These are phyloP conservation scores for Acronicta leporina DNA, from an alignment of 2,888 invertebrate species.

Conservation along the genomic window DNA sequence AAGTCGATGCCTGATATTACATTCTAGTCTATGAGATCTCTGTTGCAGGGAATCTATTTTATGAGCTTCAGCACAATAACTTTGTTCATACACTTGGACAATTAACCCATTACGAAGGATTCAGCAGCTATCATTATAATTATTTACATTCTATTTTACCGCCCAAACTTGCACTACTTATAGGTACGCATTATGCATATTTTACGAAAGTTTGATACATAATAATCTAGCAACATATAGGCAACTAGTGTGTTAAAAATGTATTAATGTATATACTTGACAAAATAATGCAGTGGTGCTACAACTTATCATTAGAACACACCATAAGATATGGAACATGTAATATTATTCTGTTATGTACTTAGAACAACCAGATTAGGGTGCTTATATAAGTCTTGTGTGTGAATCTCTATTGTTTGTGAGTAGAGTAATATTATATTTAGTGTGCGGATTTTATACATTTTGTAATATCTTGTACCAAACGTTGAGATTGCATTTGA, in stretches of 20 bases:
- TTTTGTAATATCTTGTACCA: conserved; percentile 87
- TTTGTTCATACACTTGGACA: conserved; percentile 44
- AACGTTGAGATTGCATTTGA: conserved; percentile 88
- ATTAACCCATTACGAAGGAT: conserved; percentile 47
- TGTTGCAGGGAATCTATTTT: conserved; percentile 63
- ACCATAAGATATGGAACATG: conserved; percentile 45
- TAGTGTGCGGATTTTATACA: conserved; percentile 85
- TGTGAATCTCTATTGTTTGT: conserved; percentile 76
- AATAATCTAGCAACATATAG: conserved; percentile 27
- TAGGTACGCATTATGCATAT: not conserved
- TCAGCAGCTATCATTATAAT: conserved; percentile 64
- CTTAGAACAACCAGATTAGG: conserved; percentile 55
- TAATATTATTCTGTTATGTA: conserved; percentile 53
- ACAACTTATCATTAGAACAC: conserved; percentile 48
- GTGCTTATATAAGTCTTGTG: conserved; percentile 69
- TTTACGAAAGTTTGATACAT: conserved; percentile 36
- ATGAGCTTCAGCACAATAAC: conserved; percentile 45
- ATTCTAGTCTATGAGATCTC: conserved; percentile 75
- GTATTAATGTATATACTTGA: conserved; percentile 44
- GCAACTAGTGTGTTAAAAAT: conserved; percentile 36
- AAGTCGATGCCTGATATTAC: conserved; percentile 66
- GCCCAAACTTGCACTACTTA: conserved; percentile 59
- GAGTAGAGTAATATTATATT: conserved; percentile 62
- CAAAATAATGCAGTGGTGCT: conserved; percentile 60
- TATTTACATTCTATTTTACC: conserved; percentile 64